Base-by-base conservation (phyloP, 2,113 vertebrate genomes). In the Tyrannus savana region DNA sequence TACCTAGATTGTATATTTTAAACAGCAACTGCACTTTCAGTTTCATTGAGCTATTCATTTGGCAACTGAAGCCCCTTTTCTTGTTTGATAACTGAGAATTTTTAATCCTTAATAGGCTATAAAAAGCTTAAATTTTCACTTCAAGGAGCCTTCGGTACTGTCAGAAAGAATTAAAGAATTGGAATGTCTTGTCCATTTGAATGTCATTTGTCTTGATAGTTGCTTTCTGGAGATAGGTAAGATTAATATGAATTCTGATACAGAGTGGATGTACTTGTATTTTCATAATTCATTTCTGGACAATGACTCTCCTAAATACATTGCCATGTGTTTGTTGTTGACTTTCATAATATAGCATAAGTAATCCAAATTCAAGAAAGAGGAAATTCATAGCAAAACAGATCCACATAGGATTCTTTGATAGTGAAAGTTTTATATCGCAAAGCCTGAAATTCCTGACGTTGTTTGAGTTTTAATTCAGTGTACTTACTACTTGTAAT, bases 191-290 rank as follows among this genome's bases (percentile, higher is more conserved):
- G 19, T 18, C 71, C 22, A 28, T 90, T 93, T 91, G 53, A 50
- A 85, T 88, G 85, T 85, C 60, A 82, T 96, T 96, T 89, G 53
- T 94, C 92, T 96, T 88, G 62, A 75, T 94, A 85, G 90, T 73
- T 87, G 74, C 37, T 85, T 96, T 92, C 55, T 69, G 78, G 63
- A 82, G 66, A 76, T 89, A 79, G 44, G 82, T 63, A 79, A 87
- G 81, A 84, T 96, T 82, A 86, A 89, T 84, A 84, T 46, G 60
- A 84, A 79, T 94, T 73, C 75, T 81, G 55, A 58, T 94, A 46
- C 5, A 63, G 19, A 63, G 42, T 88, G 27, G 72, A 30, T 68
- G 52, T 58, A 44, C 19, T 80, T 83, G 22, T 66, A 1, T 90
- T 71, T 93, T 74, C 33, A 33, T 74, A 67, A 92, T 50, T 77